Conservation (phyloP, 2,888 invertebrate species). For the Epirrhoe tristata region DNA sequence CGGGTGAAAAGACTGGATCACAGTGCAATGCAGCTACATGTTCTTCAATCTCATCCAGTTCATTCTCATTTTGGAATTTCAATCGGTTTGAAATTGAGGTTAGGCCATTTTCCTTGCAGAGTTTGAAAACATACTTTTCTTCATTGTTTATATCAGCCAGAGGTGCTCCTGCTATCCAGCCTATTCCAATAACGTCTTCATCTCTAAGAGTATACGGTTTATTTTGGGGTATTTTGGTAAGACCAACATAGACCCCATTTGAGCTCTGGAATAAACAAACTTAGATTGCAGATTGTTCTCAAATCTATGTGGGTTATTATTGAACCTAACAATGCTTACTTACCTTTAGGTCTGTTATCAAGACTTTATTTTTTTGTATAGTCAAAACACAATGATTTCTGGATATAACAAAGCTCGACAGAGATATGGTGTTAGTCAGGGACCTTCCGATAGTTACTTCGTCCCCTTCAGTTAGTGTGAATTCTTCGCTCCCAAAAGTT, state of each 20-base stretch:
- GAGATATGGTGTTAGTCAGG: slow-evolving; percentile 61
- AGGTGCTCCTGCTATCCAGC: slow-evolving; percentile 68
- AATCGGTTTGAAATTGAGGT: slow-evolving; percentile 55
- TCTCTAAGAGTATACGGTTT: slow-evolving; percentile 64
- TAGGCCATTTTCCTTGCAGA: slow-evolving; percentile 52
- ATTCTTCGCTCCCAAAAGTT: slow-evolving; percentile 65
- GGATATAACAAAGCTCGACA: slow-evolving; percentile 73
- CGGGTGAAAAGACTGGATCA: slow-evolving; percentile 17
- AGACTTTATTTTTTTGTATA: slow-evolving; percentile 59
- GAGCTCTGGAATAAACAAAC: slow-evolving; percentile 75
- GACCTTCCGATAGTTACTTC: slow-evolving; percentile 72
- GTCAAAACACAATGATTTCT: slow-evolving; percentile 71
- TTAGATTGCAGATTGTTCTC: no score
- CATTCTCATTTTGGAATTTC: slow-evolving; percentile 63
- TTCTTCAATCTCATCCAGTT: slow-evolving; percentile 58
- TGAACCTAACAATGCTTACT: slow-evolving; percentile 11
- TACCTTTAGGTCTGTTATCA: slow-evolving; percentile 74
- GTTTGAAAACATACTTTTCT: slow-evolving; percentile 73
- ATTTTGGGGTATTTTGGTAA: slow-evolving; percentile 64
- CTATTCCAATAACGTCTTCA: slow-evolving; percentile 84
- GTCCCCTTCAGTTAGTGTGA: slow-evolving; percentile 64
- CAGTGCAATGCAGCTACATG: slow-evolving; percentile 52
- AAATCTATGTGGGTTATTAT: background rate
- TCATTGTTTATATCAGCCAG: slow-evolving; percentile 60
- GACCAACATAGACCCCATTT: slow-evolving; percentile 86